phyloP scores from a whole-genome alignment of 1,140 invertebrate genomes.

The Penaeus vannamei region DNA sequence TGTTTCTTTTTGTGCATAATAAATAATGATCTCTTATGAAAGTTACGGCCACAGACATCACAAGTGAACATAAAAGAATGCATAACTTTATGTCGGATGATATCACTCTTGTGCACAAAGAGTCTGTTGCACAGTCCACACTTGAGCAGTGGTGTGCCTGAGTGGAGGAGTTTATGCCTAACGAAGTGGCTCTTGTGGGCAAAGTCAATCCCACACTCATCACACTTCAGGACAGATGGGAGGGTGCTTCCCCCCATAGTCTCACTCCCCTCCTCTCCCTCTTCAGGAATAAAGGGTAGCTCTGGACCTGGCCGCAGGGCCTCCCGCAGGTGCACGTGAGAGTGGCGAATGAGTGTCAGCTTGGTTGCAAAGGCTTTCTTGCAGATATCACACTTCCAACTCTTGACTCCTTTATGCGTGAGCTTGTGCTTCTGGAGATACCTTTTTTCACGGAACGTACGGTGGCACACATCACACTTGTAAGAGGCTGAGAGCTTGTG shows the following conservation, averaged over 20 bases:
- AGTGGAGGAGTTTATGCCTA: constrained; percentile 78
- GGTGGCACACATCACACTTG: constrained; percentile 69
- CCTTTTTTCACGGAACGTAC: constrained; percentile 66
- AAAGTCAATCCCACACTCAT: constrained; percentile 79
- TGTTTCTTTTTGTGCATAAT: constrained; percentile 81
- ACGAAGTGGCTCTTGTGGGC: constrained; percentile 80
- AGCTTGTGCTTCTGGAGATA: constrained; percentile 67
- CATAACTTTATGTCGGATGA: constrained; percentile 68
- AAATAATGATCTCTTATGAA: constrained; percentile 65
- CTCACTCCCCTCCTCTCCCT: constrained; percentile 59
- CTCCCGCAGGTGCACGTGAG: constrained; percentile 65
- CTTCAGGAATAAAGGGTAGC: constrained; percentile 47
- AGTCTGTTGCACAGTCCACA: constrained; percentile 71
- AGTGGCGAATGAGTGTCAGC: constrained; percentile 66
- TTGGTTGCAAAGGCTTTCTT: constrained; percentile 68
- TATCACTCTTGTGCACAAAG: constrained; percentile 70
- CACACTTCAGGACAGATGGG: constrained; percentile 76
- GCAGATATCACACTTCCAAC: constrained; percentile 69
- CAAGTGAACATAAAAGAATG: constrained; percentile 83
- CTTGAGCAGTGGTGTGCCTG: constrained; percentile 73
- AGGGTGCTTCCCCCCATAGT: constrained; percentile 51
- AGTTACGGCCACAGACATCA: constrained; percentile 96
- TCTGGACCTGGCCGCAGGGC: constrained; percentile 62
- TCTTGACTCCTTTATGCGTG: constrained; percentile 65
- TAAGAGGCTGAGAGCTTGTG: constrained; percentile 72